These are phyloP conservation scores for Alentia gelatinosa DNA, from an alignment of 2,888 invertebrate species.

Conservation along the genomic window DNA sequence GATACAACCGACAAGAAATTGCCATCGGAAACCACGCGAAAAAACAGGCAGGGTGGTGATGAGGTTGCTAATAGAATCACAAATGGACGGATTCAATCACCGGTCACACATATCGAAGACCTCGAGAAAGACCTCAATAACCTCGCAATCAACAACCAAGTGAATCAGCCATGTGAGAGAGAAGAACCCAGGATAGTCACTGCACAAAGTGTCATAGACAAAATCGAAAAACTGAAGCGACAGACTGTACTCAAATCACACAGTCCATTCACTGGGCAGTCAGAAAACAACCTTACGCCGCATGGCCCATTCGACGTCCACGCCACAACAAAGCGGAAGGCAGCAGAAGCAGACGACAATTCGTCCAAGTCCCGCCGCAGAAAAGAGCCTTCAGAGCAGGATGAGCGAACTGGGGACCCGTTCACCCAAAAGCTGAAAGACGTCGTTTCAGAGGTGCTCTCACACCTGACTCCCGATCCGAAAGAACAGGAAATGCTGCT, in stretches of 20 bases:
- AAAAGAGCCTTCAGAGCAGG: background rate
- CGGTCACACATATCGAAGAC: too few relatives aligned
- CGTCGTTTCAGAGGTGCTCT: background rate
- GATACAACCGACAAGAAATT: too few relatives aligned
- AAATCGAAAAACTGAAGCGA: background rate
- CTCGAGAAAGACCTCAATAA: too few relatives aligned
- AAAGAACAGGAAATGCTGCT: background rate
- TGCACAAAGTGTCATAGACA: background rate
- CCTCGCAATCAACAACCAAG: too few relatives aligned
- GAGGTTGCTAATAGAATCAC: too few relatives aligned
- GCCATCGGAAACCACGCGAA: too few relatives aligned
- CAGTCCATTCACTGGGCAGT: background rate
- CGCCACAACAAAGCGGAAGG: background rate
- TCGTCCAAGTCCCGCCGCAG: background rate
- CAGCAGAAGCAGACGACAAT: background rate
- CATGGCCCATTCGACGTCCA: background rate
- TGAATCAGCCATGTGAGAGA: too few relatives aligned
- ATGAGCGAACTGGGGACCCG: background rate
- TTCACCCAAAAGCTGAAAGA: background rate
- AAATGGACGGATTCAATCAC: too few relatives aligned
- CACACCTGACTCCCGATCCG: background rate
- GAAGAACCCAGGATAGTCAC: too few relatives aligned
- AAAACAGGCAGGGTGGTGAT: too few relatives aligned
- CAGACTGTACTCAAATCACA: background rate
- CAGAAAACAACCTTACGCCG: background rate